Percentiles rank a stretch among this genome's conserved stretches.
Evolutionary conservation across 2,797 vertebrate genomes (phyloP).

Genomic region (Artibeus jamaicensis): DNA sequence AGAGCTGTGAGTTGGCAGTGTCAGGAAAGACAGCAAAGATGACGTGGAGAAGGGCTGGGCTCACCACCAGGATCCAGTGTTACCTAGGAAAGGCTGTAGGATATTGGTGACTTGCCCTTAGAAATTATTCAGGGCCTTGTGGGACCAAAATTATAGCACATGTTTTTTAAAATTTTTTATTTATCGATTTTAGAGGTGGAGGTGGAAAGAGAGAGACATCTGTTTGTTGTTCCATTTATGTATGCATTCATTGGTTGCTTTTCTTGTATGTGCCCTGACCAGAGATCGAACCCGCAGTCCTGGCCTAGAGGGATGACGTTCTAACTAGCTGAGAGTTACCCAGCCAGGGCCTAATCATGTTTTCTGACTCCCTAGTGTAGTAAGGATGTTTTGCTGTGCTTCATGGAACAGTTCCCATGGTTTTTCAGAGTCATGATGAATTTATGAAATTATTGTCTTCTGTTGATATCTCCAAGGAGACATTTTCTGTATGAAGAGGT

Average conservation of each 20-base stretch:
- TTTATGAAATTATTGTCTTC: background rate
- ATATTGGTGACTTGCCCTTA: background rate
- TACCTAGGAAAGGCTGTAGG: background rate
- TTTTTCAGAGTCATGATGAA: background rate
- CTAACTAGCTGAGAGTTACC: background rate
- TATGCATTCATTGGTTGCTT: background rate
- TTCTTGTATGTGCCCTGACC: background rate
- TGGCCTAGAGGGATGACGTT: background rate
- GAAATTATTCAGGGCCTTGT: background rate
- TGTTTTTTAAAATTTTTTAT: too few relatives aligned
- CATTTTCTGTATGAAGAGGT: background rate
- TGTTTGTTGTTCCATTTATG: background rate
- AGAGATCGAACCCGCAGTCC: background rate
- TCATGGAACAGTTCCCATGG: background rate
- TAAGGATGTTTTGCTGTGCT: background rate
- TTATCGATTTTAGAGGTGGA: background rate
- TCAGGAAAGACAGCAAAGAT: background rate
- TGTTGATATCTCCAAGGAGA: background rate
- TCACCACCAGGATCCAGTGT: background rate
- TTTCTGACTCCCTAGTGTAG: background rate
- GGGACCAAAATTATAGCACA: background rate
- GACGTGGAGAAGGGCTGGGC: background rate
- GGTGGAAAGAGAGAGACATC: background rate
- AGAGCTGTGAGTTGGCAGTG: background rate
- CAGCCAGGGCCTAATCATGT: background rate